These are phyloP conservation scores for Xylocampa areola DNA, from an alignment of 2,888 invertebrate species.

Conservation along the genomic window DNA sequence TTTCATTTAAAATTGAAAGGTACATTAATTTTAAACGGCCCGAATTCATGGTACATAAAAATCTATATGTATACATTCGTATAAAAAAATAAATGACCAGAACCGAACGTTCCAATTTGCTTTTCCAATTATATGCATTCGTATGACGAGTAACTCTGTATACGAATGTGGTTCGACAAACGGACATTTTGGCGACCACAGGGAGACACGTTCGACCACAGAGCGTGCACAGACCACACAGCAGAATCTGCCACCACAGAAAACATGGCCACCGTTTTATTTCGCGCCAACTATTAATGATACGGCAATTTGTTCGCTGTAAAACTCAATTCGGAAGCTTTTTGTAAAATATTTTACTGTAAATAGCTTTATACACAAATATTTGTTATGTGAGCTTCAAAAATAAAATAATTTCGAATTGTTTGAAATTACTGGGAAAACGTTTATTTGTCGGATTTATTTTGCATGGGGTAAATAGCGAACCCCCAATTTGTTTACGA, in stretches of 20 bases:
- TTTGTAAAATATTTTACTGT: conserved; percentile 6
- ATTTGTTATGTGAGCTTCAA: neutral
- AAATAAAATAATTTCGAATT: neutral
- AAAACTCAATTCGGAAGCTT: conserved; percentile 10
- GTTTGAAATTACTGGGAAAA: too few species aligned
- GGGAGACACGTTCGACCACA: conserved; percentile 31
- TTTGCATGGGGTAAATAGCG: too few species aligned
- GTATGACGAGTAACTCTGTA: conserved; percentile 15
- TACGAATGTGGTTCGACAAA: conserved; percentile 30
- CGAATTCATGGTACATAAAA: conserved; percentile 38
- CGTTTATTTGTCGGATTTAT: too few species aligned
- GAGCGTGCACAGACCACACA: conserved; percentile 18
- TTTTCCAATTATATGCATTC: conserved; percentile 30
- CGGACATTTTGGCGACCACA: conserved; percentile 39
- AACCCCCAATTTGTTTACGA: too few species aligned
- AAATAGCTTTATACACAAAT: neutral
- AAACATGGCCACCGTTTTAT: conserved; percentile 32
- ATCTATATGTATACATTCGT: conserved; percentile 36
- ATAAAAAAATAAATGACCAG: conserved; percentile 47
- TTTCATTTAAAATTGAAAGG: conserved; percentile 36
- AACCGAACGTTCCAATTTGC: conserved; percentile 40
- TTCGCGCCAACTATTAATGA: conserved; percentile 21
- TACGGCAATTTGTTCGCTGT: neutral
- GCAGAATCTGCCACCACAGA: conserved; percentile 31
- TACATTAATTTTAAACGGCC: conserved; percentile 33